Base-by-base conservation (phyloP, 2,797 vertebrate species). In the Centroberyx gerrardi region DNA sequence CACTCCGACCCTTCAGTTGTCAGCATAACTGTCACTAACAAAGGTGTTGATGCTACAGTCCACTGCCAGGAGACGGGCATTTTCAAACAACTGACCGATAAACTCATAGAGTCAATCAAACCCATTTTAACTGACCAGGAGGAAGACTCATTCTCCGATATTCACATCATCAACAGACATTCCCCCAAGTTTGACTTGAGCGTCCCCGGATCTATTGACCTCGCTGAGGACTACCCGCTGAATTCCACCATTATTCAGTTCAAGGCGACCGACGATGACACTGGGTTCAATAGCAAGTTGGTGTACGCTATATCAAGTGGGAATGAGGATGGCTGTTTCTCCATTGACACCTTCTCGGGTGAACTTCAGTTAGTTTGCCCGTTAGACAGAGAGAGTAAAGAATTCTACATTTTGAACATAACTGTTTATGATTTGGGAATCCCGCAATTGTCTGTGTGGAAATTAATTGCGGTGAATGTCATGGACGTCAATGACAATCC, bases 321-420 rank as follows among this genome's bases (percentile, higher is more conserved):
- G 71, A 98, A 97, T 3, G 97, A 98, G 14, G 96, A 97, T 8
- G 97, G 97, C 10, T 96, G 97, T 78, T 99, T 99, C 92, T 90
- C 91, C 51, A 95, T 98, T 64, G 96, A 97, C 68, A 93, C 93
- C n/a, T 96, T 97, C 83, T 93, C 95, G 0, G 98, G 98, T 10
- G 91, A 96, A 3, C 95, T 99, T 58, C 88, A 74, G 14, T 77
- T 99, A 18, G 94, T 96, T 64, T 96, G 96, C 78, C 88, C 95
- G 5, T 90, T 99, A 77, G 98, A 99, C 85, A 94, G 97, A 72
- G 98, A 99, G 86, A 85, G 28, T 60, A 97, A 95, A 82, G 96
- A 93, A 68, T 98, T 97, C 86, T 99, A 98, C 77, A 96, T 97
- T 82, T 93, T 99, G 80, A 99, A 99, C 74, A 90, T 99, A 87